A percentile compares a stretch with the other conserved stretches of the same genome.
Conservation (phyloP, 2,113 vertebrate species). For the Oreochromis niloticus region DNA sequence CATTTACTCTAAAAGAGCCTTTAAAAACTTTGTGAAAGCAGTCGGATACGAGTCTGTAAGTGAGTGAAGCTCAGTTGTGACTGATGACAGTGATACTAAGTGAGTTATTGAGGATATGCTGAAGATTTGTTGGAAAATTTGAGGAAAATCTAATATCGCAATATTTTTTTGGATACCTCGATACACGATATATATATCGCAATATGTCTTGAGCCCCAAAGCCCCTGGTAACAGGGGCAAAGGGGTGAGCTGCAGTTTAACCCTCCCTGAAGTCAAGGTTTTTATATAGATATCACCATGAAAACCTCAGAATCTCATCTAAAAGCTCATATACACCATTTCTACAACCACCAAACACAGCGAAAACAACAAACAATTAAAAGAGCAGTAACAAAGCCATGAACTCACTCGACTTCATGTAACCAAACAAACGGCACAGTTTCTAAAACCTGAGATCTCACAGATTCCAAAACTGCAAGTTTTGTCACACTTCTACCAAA, state of each 20-base stretch:
- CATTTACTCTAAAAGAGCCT: neutral
- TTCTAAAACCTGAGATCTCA: neutral
- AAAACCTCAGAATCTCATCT: neutral
- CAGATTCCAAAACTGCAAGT: neutral
- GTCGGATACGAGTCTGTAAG: neutral
- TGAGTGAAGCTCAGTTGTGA: neutral
- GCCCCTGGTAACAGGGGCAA: too few species aligned
- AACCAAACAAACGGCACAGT: neutral
- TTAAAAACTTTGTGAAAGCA: neutral
- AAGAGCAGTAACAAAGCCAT: neutral
- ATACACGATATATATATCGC: too few species aligned
- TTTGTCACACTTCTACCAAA: accelerated
- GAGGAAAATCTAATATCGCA: neutral
- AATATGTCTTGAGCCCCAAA: too few species aligned
- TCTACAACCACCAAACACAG: neutral
- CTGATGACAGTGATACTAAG: neutral
- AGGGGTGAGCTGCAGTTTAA: too few species aligned
- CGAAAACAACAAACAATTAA: neutral
- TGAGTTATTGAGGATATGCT: neutral
- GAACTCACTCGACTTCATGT: neutral
- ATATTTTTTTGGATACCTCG: accelerated
- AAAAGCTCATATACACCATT: neutral
- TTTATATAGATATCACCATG: accelerated
- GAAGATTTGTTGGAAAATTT: neutral
- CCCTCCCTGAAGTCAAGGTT: neutral